Evolutionary conservation across 2,113 vertebrate species (phyloP).

Genomic region (Nannospalax galili): DNA sequence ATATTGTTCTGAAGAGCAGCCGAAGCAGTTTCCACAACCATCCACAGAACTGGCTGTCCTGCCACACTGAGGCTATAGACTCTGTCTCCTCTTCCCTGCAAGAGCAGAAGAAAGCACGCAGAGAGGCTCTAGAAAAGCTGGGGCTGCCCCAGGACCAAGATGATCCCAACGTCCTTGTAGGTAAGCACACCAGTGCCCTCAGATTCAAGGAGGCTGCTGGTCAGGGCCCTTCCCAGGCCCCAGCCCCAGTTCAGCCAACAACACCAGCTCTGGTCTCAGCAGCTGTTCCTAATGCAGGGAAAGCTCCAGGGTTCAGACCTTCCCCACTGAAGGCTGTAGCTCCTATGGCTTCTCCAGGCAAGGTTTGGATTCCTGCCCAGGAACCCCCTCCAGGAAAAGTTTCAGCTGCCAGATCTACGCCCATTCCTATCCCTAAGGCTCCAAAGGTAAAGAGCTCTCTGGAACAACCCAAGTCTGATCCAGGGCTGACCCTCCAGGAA

Average conservation of each 20-base stretch:
- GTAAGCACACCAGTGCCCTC: slow-evolving; percentile 65
- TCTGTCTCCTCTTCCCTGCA: slow-evolving; percentile 63
- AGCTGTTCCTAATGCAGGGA: background rate
- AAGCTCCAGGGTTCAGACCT: background rate
- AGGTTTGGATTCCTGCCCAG: background rate
- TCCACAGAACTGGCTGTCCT: slow-evolving; percentile 62
- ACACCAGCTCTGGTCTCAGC: background rate
- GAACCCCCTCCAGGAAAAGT: slow-evolving; percentile 13
- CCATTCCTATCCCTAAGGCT: background rate
- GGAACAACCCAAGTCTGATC: slow-evolving; percentile 18
- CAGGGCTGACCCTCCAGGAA: slow-evolving; percentile 56
- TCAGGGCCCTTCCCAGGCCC: background rate
- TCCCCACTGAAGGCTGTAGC: background rate
- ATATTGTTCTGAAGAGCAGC: slow-evolving; percentile 89
- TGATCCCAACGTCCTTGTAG: slow-evolving; percentile 65
- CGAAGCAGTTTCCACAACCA: slow-evolving; percentile 52
- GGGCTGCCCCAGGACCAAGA: slow-evolving; percentile 88
- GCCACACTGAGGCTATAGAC: slow-evolving; percentile 59
- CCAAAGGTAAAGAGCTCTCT: background rate
- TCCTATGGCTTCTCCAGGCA: background rate
- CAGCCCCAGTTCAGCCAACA: background rate
- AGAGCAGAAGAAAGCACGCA: slow-evolving; percentile 86
- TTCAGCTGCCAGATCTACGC: background rate
- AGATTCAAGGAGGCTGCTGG: slow-evolving; percentile 58
- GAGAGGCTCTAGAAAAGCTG: slow-evolving; percentile 92